phyloP scores from a whole-genome alignment of 2,797 vertebrate genomes.

The Chromis chromis region DNA sequence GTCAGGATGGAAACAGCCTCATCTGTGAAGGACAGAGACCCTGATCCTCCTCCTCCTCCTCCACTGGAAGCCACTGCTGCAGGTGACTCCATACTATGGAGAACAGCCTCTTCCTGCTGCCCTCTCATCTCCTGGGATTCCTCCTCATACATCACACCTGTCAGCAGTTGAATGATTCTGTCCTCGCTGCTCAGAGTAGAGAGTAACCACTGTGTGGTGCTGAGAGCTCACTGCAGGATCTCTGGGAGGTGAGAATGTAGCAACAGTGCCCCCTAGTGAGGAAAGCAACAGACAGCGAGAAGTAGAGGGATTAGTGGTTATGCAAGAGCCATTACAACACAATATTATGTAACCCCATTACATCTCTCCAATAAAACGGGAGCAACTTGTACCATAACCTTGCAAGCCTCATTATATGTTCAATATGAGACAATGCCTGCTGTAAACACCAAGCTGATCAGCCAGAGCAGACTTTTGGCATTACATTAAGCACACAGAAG shows the following conservation, averaged over 20 bases:
- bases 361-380: conserved; percentile 73
- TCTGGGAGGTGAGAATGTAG: conserved; percentile 12
- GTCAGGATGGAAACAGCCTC: conserved; percentile 86
- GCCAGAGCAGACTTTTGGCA: neutral
- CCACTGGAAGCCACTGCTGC: conserved; percentile 6
- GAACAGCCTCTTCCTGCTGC: conserved; percentile 61
- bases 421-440: conserved; percentile 27
- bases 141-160: conserved; percentile 78
- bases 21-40: conserved; percentile 79
- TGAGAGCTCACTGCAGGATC: neutral
- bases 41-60: conserved; percentile 28
- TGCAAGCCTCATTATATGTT: conserved; percentile 30
- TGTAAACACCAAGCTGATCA: conserved; percentile 10
- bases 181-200: neutral
- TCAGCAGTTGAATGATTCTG: neutral
- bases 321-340: conserved; percentile 85
- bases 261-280: conserved; percentile 79
- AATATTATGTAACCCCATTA: conserved; percentile 84
- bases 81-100: conserved; percentile 59
- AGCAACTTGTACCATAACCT: conserved; percentile 62
- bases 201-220: conserved; percentile 24
- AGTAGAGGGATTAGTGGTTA: conserved; percentile 76
- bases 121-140: conserved; percentile 71
- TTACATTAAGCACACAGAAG: neutral
- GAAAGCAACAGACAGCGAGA: conserved; percentile 8